Base-by-base conservation (phyloP, 2,888 invertebrate species). In the Archaeoteleia sp. region DNA sequence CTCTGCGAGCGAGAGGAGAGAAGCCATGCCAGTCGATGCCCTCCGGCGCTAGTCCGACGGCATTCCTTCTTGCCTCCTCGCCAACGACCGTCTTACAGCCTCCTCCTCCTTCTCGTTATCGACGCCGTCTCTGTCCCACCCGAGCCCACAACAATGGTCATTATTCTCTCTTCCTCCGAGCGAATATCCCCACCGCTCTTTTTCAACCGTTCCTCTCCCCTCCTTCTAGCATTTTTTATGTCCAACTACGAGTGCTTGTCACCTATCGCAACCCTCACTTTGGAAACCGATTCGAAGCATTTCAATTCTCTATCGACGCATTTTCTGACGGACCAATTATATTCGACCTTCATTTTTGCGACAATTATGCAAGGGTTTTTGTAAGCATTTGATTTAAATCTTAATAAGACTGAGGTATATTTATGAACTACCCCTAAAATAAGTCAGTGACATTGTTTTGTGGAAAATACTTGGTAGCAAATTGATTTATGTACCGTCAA, bases 11-110 rank as follows among this genome's bases (percentile, higher is more conserved):
- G 73, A 72, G 71, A 27, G 20, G 60, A 73, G 72, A 74, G 75
- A 71, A 76, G 76, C 74, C 72, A 68, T 72, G 74, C 71, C 76
- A 69, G 71, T 72, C 72, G 73, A 73, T 82, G 80, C 82, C 84
- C 81, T 78, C 78, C 75, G 80, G 84, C 82, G 85, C 84, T 85
- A 82, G 85, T 84, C 82, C 84, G 83, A 84, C 84, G 83, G 84
- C 84, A 85, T 84, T 85, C 85, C 84, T 83, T 80, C 79, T 77
- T 78, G 73, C 75, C 74, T 72, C 71, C 74, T 71, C 70, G 54
- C 46, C 70, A 67, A 60, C 72, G 67, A 69, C 60, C 72, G 73
- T 72, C 69, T 73, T 69, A 70, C 76, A 74, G 77, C 76, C 78
- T 74, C 74, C 62, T 27, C 42, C 55, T 72, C 58, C 57, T 67